Evolutionary conservation across 2,888 invertebrate genomes (phyloP), one percentile per base, ranked within the genome.

Genomic region (Chymomyza caudatula): DNA sequence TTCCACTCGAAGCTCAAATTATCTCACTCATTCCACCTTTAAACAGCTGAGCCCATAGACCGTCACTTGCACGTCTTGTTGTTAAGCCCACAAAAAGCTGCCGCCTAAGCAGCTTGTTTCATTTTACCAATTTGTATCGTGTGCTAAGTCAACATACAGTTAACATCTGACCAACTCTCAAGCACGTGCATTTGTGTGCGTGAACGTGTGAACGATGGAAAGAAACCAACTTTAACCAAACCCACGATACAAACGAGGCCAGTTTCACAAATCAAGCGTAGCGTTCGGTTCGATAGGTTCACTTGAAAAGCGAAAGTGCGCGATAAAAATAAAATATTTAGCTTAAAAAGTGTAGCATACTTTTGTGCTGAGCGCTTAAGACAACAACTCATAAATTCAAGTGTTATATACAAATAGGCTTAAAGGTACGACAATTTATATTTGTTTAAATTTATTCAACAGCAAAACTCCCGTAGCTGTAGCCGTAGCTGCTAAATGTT

Each of bases 251-350:
- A 78, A 79, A 78, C 85, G 85, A 84, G 85, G 86, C 78, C 82
- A 86, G 84, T 85, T 85, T 78, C 79, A 79, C 86, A 84, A 85
- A 85, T 84, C 86, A 78, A 79, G 85, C 86, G 77, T 76, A 70
- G 85, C 76, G 85, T 79, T 82, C 82, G 86, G 85, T 85, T 85
- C 78, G 85, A 86, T 79, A 85, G 84, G 86, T 86, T 86, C 85
- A 61, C 15, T n/a, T 19, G 11, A 56, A 82, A 74, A 71, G 78
- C 62, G 74, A 85, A 80, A 78, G 82, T 84, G 85, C 82, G 84
- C 82, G 86, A 43, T 51, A 17, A 47, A 47, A 17, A 47, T 11
- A 47, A 17, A 47, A 17, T 47, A 47, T 17, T 47, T 6, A 15
- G 6, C n/a, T 15, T 11, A 66, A 79, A 72, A 66, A 85, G 66